Base-by-base conservation (phyloP, 2,113 vertebrate genomes). In the Chaenocephalus aceratus region DNA sequence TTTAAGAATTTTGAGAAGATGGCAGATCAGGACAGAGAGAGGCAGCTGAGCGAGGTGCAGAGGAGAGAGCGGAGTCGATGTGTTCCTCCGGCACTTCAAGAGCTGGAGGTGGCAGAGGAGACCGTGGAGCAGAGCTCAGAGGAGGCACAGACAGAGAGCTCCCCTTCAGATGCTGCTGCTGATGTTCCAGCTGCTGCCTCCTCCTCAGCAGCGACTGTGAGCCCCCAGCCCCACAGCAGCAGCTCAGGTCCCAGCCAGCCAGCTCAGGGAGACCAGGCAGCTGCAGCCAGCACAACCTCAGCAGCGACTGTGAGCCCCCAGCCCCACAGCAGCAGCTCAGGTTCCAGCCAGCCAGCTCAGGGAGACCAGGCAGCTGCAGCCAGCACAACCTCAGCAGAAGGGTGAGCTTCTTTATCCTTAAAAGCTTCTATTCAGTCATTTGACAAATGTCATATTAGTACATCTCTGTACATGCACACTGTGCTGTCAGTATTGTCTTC, bases 1-100 rank as follows among this genome's bases (percentile, higher is more conserved):
- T 93, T 75, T 49, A 81, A 83, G 72, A 18, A 78, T 72, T 92
- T 92, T 56, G 91, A 91, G 80, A 91, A 91, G 69, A 5, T 91
- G 80, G 87, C 91, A 0, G 85, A 91, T 1, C 87, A 81, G 0
- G 91, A 92, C 77, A 57, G 89, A 45, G 87, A 84, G 85, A 12
- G 66, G 26, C 64, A 16, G 36, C 71, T 74, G 73, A 81, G 67
- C 48, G 78, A 84, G 59, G 77, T 77, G 51, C 85, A 82, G 44
- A 87, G 21, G 72, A 81, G 65, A 41, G 78, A 69, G 15, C 84
- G 84, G 71, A 75, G 71, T 0, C 51, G 15, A 3, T 3, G 7
- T 0, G 84, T 77, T 62, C 91, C 92, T 13, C 26, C 77, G 2
- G 83, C 85, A 0, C 52, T 79, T 34, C 91, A 88, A 21, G 92